Evolutionary conservation across 2,113 vertebrate genomes (phyloP).

Genomic region (Chionis minor): DNA sequence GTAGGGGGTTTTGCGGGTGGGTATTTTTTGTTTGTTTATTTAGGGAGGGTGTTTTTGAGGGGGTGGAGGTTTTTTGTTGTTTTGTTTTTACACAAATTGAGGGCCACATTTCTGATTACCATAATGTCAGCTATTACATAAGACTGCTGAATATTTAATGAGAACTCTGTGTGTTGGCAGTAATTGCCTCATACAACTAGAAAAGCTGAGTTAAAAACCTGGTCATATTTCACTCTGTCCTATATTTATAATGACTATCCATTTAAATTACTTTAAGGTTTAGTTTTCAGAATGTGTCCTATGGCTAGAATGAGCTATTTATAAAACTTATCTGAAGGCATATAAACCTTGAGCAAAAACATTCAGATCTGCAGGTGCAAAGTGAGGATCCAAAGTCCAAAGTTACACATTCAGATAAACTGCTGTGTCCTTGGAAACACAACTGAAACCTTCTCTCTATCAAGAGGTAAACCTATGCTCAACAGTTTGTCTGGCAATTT

Average conservation of each 20-base stretch:
- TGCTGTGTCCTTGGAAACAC: neutral
- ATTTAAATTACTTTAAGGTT: neutral
- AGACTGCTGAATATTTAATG: neutral
- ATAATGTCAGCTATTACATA: neutral
- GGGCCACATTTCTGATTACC: neutral
- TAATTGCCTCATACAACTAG: neutral
- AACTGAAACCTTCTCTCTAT: neutral
- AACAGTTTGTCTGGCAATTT: neutral
- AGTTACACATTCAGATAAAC: neutral
- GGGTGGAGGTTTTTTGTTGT: fast-evolving
- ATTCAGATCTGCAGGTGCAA: neutral
- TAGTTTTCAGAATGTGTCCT: neutral
- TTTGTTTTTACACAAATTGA: neutral
- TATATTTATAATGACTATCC: neutral
- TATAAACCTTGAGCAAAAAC: neutral
- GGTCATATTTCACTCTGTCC: neutral
- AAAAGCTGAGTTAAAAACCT: neutral
- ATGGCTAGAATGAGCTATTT: neutral
- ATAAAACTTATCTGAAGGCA: neutral
- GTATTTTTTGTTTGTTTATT: neutral
- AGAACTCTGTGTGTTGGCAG: neutral
- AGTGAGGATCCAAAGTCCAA: neutral
- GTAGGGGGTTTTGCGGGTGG: fast-evolving
- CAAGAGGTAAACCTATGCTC: neutral
- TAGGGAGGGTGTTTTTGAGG: neutral